phyloP scores from a whole-genome alignment of 2,888 invertebrate genomes.

The Ethmia dodecea region DNA sequence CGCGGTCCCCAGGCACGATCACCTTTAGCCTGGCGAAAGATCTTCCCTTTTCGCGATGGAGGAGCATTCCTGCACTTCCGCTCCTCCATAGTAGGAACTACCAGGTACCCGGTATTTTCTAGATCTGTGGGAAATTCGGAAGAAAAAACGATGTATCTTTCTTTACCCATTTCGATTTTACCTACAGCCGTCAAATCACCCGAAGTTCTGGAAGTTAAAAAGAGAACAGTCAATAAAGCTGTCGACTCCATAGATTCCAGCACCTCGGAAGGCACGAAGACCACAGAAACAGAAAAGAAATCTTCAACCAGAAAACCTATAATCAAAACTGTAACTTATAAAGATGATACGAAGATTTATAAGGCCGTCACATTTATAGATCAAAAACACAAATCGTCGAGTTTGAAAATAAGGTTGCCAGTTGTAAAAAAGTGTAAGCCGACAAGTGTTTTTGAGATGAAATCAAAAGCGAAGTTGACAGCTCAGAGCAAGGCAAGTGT shows the following conservation, averaged over 20 bases:
- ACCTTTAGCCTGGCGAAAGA: too few relatives aligned
- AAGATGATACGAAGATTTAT: slow-evolving; percentile 28
- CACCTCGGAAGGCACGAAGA: neutral
- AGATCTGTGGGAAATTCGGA: too few relatives aligned
- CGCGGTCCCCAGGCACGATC: too few relatives aligned
- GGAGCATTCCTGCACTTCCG: too few relatives aligned
- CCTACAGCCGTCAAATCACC: too few relatives aligned
- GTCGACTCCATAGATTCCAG: neutral
- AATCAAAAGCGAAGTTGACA: neutral
- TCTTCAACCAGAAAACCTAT: slow-evolving; percentile 10
- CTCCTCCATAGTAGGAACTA: too few relatives aligned
- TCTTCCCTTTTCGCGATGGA: too few relatives aligned
- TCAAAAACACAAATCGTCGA: slow-evolving; percentile 21
- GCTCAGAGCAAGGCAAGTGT: too few relatives aligned
- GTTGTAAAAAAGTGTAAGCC: slow-evolving; percentile 15
- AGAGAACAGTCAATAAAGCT: neutral
- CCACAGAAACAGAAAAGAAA: neutral
- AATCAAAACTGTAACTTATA: slow-evolving; percentile 26
- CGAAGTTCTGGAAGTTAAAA: too few relatives aligned
- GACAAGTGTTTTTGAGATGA: neutral
- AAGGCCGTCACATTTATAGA: slow-evolving; percentile 51
- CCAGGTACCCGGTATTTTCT: too few relatives aligned
- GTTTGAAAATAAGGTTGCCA: slow-evolving; percentile 40
- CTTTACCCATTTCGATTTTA: too few relatives aligned
- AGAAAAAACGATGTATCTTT: too few relatives aligned